Base-by-base conservation (phyloP, 1,140 invertebrate genomes). In the Hestina assimilis region DNA sequence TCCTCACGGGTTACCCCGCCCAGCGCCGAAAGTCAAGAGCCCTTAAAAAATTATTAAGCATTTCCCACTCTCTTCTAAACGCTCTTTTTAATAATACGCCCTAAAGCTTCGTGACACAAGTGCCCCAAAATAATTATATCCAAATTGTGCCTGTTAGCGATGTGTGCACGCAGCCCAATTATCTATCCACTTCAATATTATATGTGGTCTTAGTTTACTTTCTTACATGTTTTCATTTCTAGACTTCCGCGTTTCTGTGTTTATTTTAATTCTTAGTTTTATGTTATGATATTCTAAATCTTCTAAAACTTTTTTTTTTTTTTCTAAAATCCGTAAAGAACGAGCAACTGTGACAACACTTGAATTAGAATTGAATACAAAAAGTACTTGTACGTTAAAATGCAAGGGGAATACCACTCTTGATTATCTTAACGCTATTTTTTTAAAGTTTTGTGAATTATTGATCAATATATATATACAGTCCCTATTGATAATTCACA, bases 161-260 rank as follows among this genome's bases (percentile, higher is more conserved):
- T 83, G 81, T 84, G 69, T 87, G 83, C 84, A 87, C 84, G 83
- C 81, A 72, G 74, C 74, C 77, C 83, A 52, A 75, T 59, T 80
- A 69, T 85, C 62, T 87, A 67, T 79, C 77, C 83, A 84, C 81
- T 83, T 81, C 70, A 59, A 79, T 84, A 80, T 86, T 87, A 83
- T 86, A 84, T 87, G 79, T 86, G 83, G 79, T 84, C 83, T 80
- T 84, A 80, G 71, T 83, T 80, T 72, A 57, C 64, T 70, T 81
- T 66, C 64, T 73, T 68, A 65, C 47, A 59, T 73, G 58, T 69
- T 77, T 74, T 81, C 43, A 71, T 79, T 76, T 83, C 72, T 79
- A 77, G 72, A 72, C 54, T 75, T 76, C 65, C 69, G 70, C 69
- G 65, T 76, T 75, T 72, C 62, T 83, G 61, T 79, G 64, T 80